phyloP scores from a whole-genome alignment of 2,888 invertebrate genomes.

The Melangyna quadrimaculata region DNA sequence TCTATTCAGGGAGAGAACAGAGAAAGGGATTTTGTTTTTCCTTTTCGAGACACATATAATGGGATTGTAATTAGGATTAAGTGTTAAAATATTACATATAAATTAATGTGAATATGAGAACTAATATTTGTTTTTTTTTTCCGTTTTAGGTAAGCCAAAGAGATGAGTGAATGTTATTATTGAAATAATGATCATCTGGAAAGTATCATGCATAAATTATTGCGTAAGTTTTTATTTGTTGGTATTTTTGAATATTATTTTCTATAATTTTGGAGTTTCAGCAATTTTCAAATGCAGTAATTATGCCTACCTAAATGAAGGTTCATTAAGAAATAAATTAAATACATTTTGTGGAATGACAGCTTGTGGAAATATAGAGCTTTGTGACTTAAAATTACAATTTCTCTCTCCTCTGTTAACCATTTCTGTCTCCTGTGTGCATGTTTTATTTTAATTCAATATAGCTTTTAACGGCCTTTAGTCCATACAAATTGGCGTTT shows the following conservation, averaged over 20 bases:
- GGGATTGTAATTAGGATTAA: slow-evolving; percentile 66
- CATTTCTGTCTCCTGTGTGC: no score
- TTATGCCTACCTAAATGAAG: no score
- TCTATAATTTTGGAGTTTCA: neutral
- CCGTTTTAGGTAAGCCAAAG: slow-evolving; percentile 59
- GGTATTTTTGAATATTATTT: neutral
- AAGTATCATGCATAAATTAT: neutral
- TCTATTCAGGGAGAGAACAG: slow-evolving; percentile 8
- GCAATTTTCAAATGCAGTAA: neutral
- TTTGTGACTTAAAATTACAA: no score
- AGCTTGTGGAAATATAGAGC: no score
- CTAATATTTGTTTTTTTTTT: slow-evolving; percentile 38
- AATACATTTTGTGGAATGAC: no score
- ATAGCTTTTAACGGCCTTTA: no score
- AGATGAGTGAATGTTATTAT: neutral
- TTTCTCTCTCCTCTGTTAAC: no score
- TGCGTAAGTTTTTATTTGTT: slow-evolving; percentile 36
- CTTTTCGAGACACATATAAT: neutral
- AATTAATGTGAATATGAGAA: slow-evolving; percentile 60
- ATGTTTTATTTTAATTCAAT: no score
- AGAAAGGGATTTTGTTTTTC: slow-evolving; percentile 38
- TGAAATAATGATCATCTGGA: slow-evolving; percentile 15
- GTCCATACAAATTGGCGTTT: no score
- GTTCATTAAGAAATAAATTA: no score
- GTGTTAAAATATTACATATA: slow-evolving; percentile 47